Evolutionary conservation across 2,888 invertebrate species (phyloP).

Genomic region (Euzetes globulus): DNA sequence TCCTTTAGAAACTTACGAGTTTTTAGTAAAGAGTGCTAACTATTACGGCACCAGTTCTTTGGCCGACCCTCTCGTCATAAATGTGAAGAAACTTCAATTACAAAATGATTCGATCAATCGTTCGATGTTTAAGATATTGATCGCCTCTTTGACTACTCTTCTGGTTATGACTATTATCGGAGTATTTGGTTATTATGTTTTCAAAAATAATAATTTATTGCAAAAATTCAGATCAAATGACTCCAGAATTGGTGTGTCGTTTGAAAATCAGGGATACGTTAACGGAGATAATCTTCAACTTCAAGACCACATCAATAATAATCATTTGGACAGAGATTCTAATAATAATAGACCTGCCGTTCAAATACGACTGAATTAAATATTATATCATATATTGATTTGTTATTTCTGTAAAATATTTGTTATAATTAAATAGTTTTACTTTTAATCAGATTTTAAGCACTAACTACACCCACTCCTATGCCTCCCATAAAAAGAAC

Average conservation of each 20-base stretch:
- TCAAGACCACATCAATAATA: neutral
- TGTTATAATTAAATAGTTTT: neutral
- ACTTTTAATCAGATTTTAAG: too few relatives aligned
- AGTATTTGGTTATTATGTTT: conserved; percentile 20
- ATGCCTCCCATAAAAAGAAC: too few relatives aligned
- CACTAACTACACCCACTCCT: too few relatives aligned
- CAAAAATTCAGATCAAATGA: conserved; percentile 22
- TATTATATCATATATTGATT: neutral
- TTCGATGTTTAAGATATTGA: conserved; percentile 15
- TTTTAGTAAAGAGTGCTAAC: conserved; percentile 74
- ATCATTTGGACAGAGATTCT: conserved; percentile 9
- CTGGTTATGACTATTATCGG: conserved; percentile 1
- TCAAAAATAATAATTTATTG: neutral
- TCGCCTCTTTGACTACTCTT: neutral
- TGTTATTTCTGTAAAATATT: neutral
- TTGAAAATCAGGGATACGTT: conserved; percentile 27
- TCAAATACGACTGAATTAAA: conserved; percentile 30
- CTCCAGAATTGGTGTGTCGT: conserved; percentile 18
- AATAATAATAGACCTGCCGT: conserved; percentile 28
- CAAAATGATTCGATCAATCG: conserved; percentile 4
- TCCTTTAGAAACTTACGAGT: conserved; percentile 67
- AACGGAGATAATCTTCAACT: neutral
- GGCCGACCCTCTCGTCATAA: conserved; percentile 30
- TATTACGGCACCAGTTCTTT: conserved; percentile 31
- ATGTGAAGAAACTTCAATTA: conserved; percentile 8